Base-by-base conservation (phyloP, 2,797 vertebrate genomes). In the Dicrostonyx torquatus region DNA sequence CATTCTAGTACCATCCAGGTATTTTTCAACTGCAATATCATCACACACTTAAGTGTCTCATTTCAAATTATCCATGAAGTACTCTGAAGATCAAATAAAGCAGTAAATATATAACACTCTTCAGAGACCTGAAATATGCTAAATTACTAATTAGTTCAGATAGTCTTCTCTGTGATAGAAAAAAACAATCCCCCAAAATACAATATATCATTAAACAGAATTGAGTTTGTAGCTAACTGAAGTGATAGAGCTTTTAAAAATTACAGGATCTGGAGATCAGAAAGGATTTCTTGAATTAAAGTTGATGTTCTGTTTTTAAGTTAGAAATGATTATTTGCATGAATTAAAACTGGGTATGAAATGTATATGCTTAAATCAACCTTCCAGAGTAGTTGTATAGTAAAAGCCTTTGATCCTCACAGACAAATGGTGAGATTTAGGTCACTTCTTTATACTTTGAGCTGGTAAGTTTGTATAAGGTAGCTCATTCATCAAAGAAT, bases 141-240 rank as follows among this genome's bases (percentile, higher is more conserved):
- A 86, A 95, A 89, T 78, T 86, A 93, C 79, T 93, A 89, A 87
- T 78, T 50, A 76, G 37, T 79, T 96, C 45, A 75, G 73, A 77
- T 55, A 50, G 90, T 8, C 58, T 86, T 64, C 29, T 58, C 26
- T 43, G 20, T 68, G 17, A 80, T 34, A 43, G 3, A 64, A 76
- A 45, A 94, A 93, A 91, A n/a, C 15, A 95, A 78, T n/a, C 64
- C 22, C n/a, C 85, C 80, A 45, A 90, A 83, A 68, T 70, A 88
- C 3, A 50, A n/a, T 34, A 26, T 73, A 87, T 75, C 91, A 60
- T 94, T 48, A 87, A 87, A 53, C 6, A 75, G 24, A 91, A 75
- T 58, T 34, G 11, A 17, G 62, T 6, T 72, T 77, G 70, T 26
- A 87, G n/a, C 89, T 80, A 91, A 94, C 60, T 55, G 34, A 14